A percentile compares a stretch with the other conserved stretches of the same genome.
Conservation (phyloP, 1,140 invertebrate species). For the Babylonia areolata region DNA sequence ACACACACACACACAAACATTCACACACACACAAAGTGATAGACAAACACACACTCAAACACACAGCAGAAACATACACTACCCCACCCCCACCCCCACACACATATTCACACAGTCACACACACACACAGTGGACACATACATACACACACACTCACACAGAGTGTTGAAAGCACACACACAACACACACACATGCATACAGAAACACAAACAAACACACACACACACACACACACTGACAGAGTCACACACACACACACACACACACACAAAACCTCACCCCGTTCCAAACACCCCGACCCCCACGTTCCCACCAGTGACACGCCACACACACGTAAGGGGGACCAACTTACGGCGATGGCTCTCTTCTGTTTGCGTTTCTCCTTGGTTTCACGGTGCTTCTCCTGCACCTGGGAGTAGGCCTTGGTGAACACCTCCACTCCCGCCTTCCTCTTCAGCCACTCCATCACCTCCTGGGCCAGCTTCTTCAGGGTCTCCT, state of each 20-base stretch:
- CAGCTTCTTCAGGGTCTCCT: conserved; percentile 71
- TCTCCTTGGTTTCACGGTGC: conserved; percentile 81
- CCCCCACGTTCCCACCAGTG: background rate
- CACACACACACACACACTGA: background rate
- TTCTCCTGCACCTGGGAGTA: conserved; percentile 79
- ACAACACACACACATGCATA: no score
- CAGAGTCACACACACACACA: background rate
- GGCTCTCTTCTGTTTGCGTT: conserved; percentile 81
- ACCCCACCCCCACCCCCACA: no score
- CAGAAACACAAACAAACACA: background rate
- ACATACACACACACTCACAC: no score
- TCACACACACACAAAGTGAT: no score
- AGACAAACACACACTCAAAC: no score
- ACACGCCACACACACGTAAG: conserved; percentile 20
- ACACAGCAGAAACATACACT: no score
- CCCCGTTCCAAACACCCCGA: background rate
- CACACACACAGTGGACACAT: no score
- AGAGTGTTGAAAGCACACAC: no score
- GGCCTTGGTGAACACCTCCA: conserved; percentile 81
- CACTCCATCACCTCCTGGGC: conserved; percentile 80
- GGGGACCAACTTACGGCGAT: conserved; percentile 61
- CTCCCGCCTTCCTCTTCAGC: conserved; percentile 82
- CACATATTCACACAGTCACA: no score
- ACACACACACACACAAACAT: no score
- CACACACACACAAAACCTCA: conserved; percentile 11